phyloP scores from a whole-genome alignment of 1,140 invertebrate genomes.

The Listronotus bonariensis region DNA sequence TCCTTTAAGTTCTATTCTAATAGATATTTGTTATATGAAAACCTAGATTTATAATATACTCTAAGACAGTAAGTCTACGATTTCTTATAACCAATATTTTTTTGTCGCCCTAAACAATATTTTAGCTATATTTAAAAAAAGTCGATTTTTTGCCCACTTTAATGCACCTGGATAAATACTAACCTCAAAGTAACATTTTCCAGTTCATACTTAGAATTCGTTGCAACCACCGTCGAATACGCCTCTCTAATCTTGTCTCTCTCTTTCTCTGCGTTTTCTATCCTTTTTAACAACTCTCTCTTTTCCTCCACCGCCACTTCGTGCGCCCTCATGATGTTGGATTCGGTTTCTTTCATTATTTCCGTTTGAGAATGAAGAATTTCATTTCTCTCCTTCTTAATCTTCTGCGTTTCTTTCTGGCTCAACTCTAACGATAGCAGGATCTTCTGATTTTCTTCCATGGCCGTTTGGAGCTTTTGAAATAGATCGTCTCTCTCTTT shows the following conservation, averaged over 20 bases:
- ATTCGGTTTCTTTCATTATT: slow-evolving; percentile 43
- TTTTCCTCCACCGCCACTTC: slow-evolving; percentile 40
- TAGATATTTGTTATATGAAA: no score
- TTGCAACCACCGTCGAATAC: slow-evolving; percentile 45
- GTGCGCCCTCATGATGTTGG: slow-evolving; percentile 38
- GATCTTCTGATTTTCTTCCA: slow-evolving; percentile 27
- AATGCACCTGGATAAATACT: no score
- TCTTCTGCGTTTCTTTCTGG: slow-evolving; percentile 34
- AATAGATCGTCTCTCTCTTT: slow-evolving; percentile 11
- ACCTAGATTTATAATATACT: no score
- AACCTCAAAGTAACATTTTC: slow-evolving; percentile 44
- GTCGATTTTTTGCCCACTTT: no score
- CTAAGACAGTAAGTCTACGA: no score
- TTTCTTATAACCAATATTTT: no score
- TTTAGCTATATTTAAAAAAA: no score
- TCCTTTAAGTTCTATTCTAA: no score
- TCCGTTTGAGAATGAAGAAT: slow-evolving; percentile 40
- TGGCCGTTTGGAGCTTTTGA: slow-evolving; percentile 13
- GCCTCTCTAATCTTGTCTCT: slow-evolving; percentile 45
- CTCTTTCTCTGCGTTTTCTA: slow-evolving; percentile 40
- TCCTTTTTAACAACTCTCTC: slow-evolving; percentile 33
- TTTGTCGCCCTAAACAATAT: no score
- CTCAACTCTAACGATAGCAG: slow-evolving; percentile 24
- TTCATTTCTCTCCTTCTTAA: slow-evolving; percentile 40
- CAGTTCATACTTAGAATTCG: slow-evolving; percentile 48